These are phyloP conservation scores for Alviniconcha marisindica DNA, from an alignment of 1,140 invertebrate species.

Conservation along the genomic window DNA sequence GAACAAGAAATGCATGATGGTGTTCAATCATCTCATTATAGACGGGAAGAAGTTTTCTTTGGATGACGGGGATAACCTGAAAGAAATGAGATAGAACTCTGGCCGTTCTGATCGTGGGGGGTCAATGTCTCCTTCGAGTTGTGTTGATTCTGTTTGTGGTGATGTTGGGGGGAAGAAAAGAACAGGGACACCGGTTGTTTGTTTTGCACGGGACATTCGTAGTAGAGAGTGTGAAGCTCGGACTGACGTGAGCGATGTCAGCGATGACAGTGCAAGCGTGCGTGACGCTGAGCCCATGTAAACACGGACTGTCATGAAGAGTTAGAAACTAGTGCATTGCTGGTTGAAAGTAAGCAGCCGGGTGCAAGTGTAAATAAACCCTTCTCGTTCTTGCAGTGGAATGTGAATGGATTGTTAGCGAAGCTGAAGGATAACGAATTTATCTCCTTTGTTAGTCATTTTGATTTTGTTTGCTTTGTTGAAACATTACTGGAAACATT, in stretches of 20 bases:
- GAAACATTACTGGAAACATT: not conserved
- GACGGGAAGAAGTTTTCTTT: conserved; percentile 3
- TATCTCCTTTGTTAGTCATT: not conserved
- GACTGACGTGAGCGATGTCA: not conserved
- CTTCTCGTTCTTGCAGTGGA: not conserved
- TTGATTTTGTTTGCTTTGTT: not conserved
- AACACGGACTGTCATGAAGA: not conserved
- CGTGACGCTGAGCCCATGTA: not conserved
- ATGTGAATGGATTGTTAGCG: not conserved
- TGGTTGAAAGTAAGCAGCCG: not conserved
- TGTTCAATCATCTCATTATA: not conserved
- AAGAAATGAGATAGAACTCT: not conserved
- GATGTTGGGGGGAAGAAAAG: not conserved
- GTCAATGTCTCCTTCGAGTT: not conserved
- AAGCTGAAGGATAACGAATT: not conserved
- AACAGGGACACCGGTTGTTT: not conserved
- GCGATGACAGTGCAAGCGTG: not conserved
- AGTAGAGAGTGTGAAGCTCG: not conserved
- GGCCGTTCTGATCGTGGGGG: not conserved
- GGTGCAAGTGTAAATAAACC: not conserved
- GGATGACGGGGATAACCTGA: not conserved
- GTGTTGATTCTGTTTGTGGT: no score
- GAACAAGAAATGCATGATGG: not conserved
- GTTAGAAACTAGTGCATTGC: not conserved
- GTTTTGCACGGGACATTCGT: not conserved